Evolutionary conservation across 30 jellyfish, hydroid and myxozoan species (phyloP), one percentile per base, ranked within the genome.

Genomic region (Aurelia sp.): DNA sequence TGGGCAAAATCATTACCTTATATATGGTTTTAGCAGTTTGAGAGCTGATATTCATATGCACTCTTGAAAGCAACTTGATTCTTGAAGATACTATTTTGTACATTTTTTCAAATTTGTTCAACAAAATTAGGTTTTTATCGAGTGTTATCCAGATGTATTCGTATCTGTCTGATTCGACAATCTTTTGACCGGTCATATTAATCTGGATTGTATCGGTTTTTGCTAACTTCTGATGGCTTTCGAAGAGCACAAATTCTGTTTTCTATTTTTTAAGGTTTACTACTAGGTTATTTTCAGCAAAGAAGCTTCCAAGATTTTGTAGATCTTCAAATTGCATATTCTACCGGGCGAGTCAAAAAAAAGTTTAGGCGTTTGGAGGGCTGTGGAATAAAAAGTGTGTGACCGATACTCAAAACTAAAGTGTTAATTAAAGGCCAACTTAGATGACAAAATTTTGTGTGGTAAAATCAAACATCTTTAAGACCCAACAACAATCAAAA

Each of bases 191-290:
- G 63, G 78, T 66, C 78, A 10, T 66, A 66, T 66, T 66, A 6
- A 66, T 66, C 78, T 66, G 27, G 7, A 66, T 66, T 6, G 63
- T 27, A 66, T 66, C 3, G 50, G 78, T 10, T 66, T 66, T 66
- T 66, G 78, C 78, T 35, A 66, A 66, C 21, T 66, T 2, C 78
- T 66, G 63, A 66, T 66, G 78, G 60, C 63, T 65, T 35, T 27
- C 78, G 78, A 66, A 10, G 78, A 66, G 78, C 78, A 66, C 78
- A 65, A 33, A 65, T 65, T 65, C 76, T 65, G 76, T 33, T 65
- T 60, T 60, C 30, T 2, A 22, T 27, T 27, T 27, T 27, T 27
- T 1, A 27, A 27, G 33, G 33, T 27, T 27, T 27, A 27, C 33
- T 2, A 18, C 11, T 6, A 60, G 31, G 70, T 60, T n/a, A 18